A percentile compares a stretch with the other conserved stretches of the same genome.
phyloP scores from a whole-genome alignment of 2,888 invertebrate species.

The Drosophila colorata region DNA sequence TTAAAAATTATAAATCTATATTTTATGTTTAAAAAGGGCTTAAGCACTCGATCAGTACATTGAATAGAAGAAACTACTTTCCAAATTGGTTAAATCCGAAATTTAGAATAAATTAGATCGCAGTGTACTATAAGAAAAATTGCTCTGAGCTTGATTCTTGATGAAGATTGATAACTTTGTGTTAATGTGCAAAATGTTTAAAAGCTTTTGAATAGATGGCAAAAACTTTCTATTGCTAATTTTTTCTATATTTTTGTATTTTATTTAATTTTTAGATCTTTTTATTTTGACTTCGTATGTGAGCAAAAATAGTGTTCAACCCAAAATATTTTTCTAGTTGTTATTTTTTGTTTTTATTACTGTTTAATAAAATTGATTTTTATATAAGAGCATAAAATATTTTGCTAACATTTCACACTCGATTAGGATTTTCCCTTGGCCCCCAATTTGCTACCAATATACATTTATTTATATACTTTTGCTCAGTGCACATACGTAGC shows the following conservation, averaged over 20 bases:
- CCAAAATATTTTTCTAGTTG: no score
- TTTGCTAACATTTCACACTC: slow-evolving; percentile 31
- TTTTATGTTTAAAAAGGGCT: no score
- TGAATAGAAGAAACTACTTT: neutral
- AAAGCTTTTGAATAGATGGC: slow-evolving; percentile 1
- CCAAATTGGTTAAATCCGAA: neutral
- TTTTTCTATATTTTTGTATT: neutral
- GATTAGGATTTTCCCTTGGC: slow-evolving; percentile 18
- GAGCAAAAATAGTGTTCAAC: neutral
- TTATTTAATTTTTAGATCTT: neutral
- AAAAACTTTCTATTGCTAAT: slow-evolving; percentile 7
- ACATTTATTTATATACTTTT: slow-evolving; percentile 19
- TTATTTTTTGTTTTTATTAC: slow-evolving; percentile 4
- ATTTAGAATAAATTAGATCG: neutral
- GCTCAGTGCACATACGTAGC: slow-evolving; percentile 31
- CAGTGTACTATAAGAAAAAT: slow-evolving; percentile 12
- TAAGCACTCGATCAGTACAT: no score
- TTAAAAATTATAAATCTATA: no score
- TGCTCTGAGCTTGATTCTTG: neutral
- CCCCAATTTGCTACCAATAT: slow-evolving; percentile 4
- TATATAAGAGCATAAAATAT: slow-evolving; percentile 19
- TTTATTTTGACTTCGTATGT: neutral
- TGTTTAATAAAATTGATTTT: slow-evolving; percentile 13
- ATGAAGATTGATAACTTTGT: slow-evolving; percentile 12
- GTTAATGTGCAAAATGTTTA: slow-evolving; percentile 11